Conservation (phyloP, 1,140 invertebrate species). For the Leptinotarsa defecta region DNA sequence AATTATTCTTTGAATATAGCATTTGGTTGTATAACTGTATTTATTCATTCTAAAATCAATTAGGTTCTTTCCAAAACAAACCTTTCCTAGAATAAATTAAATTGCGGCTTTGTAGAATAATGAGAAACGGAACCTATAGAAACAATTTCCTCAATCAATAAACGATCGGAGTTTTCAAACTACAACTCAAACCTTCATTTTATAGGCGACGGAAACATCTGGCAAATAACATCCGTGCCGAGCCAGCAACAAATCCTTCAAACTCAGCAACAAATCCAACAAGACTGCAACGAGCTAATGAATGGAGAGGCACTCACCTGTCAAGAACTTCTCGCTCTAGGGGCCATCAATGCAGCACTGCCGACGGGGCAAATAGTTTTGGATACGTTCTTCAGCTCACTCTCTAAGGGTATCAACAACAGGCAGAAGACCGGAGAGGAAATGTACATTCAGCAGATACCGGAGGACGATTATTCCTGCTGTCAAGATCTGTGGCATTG, state of each 20-base stretch:
- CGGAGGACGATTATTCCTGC: slow-evolving; percentile 72
- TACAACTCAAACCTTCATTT: slow-evolving; percentile 21
- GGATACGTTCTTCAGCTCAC: slow-evolving; percentile 78
- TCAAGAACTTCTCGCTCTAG: slow-evolving; percentile 87
- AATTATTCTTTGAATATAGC: too few species aligned
- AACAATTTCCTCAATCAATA: too few species aligned
- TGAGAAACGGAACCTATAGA: too few species aligned
- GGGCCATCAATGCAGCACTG: slow-evolving; percentile 86
- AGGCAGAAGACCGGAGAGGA: slow-evolving; percentile 48
- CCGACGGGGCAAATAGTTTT: slow-evolving; percentile 85
- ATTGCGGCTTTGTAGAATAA: too few species aligned
- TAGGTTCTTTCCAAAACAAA: too few species aligned
- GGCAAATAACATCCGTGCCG: slow-evolving; percentile 59
- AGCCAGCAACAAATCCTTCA: slow-evolving; percentile 50
- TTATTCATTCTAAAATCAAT: too few species aligned
- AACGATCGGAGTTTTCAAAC: too few species aligned
- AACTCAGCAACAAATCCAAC: slow-evolving; percentile 48
- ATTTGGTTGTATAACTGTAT: too few species aligned
- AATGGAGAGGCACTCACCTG: slow-evolving; percentile 77
- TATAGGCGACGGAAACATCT: slow-evolving; percentile 67
- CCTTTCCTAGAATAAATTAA: too few species aligned
- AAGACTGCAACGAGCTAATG: slow-evolving; percentile 60
- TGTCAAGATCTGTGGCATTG: slow-evolving; percentile 71
- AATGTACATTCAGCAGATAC: slow-evolving; percentile 44
- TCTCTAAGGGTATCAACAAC: slow-evolving; percentile 69